Percentiles rank a stretch among this genome's conserved stretches.
Conservation (phyloP, 2,888 invertebrate genomes). For the Orthosia incerta region DNA sequence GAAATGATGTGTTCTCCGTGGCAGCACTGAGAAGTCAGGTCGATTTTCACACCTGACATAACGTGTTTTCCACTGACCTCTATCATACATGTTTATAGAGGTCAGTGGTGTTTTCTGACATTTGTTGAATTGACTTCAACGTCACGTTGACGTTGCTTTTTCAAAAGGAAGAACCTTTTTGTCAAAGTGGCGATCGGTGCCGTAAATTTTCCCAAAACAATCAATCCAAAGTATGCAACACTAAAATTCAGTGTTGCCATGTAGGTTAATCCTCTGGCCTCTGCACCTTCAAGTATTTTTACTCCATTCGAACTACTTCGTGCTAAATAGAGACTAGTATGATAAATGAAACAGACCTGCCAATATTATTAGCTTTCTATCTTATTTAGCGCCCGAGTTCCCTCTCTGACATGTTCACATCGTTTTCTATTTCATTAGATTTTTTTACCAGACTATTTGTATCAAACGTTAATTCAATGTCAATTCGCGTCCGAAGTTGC, state of each 20-base stretch:
- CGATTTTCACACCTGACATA: no score
- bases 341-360: slow-evolving; percentile 50
- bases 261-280: not conserved
- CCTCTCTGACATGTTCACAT: not conserved
- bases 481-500: not conserved
- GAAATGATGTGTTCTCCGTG: no score
- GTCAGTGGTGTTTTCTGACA: no score
- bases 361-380: not conserved
- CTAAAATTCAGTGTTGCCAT: not conserved
- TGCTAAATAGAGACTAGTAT: slow-evolving; percentile 16
- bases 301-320: slow-evolving; percentile 19
- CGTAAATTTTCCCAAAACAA: no score
- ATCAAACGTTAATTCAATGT: not conserved
- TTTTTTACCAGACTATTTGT: not conserved
- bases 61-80: no score
- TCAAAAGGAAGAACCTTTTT: no score
- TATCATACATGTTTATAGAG: no score
- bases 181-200: no score
- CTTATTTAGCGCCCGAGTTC: not conserved
- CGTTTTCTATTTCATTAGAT: not conserved
- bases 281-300: not conserved
- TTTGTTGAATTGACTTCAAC: no score
- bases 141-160: no score
- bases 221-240: no score
- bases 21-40: no score